Evolutionary conservation across 2,113 vertebrate genomes (phyloP).

Genomic region (Dascyllus trimaculatus): DNA sequence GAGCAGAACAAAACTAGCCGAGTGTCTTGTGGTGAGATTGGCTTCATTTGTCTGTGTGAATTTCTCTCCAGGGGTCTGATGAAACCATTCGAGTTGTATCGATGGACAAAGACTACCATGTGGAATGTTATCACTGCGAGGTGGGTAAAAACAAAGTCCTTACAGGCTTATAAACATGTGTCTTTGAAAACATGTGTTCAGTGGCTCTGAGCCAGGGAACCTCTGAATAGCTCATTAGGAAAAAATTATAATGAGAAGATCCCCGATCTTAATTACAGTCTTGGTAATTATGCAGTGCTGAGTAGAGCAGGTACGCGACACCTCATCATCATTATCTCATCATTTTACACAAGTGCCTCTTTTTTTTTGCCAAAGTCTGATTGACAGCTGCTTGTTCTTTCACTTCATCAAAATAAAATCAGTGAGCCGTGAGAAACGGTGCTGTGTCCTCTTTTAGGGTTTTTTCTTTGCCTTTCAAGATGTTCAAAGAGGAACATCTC

Average conservation of each 20-base stretch:
- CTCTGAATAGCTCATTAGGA: conserved; percentile 61
- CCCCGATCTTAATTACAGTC: conserved; percentile 66
- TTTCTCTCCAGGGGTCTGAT: conserved; percentile 91
- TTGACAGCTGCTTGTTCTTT: conserved; percentile 47
- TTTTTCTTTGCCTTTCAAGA: background rate
- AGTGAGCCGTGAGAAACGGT: conserved; percentile 27
- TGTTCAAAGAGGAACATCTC: conserved; percentile 9
- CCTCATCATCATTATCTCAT: conserved; percentile 52
- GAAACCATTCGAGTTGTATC: conserved; percentile 97
- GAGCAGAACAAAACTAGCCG: background rate
- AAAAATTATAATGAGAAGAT: conserved; percentile 53
- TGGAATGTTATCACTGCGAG: conserved; percentile 97
- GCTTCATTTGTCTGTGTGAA: conserved; percentile 37
- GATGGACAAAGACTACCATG: conserved; percentile 97
- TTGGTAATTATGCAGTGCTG: conserved; percentile 52
- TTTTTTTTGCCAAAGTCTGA: conserved; percentile 32
- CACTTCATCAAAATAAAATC: conserved; percentile 34
- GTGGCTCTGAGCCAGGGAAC: conserved; percentile 20
- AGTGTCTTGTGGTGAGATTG: background rate
- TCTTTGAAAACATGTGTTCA: background rate
- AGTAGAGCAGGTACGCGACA: conserved; percentile 41
- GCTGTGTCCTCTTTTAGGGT: background rate
- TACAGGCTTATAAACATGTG: background rate
- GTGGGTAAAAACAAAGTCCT: conserved; percentile 77
- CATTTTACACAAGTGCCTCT: conserved; percentile 45